Base-by-base conservation (phyloP, 2,888 invertebrate species). In the Petrolisthes manimaculis region DNA sequence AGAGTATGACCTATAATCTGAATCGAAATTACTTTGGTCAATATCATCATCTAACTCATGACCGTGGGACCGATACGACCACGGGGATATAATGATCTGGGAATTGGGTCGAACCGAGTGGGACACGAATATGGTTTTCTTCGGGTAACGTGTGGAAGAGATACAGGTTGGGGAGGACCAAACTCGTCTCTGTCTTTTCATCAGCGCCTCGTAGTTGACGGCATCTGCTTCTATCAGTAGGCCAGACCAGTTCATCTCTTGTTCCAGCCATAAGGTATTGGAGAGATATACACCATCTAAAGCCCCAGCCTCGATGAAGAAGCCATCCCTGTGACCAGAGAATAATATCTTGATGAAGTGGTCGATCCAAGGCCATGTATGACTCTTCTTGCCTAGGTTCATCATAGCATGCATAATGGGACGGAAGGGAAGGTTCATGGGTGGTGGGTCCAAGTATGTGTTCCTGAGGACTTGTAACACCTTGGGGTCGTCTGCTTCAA, bases 271-370 rank as follows among this genome's bases (percentile, higher is more conserved):
- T 21, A 88, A 56, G 2, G 87, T 84, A 61, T 88, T 88, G 54
- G 83, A 84, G 24, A 88, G 55, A 53, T 79, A 84, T 71, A 83
- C 83, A 1, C 87, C 87, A 61, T 88, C 84, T 8, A 88, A 61
- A 6, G 87, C 87, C 14, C 87, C 87, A 9, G 87, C 87, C 37
- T 88, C 87, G 6, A 88, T 55, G 84, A 88, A 88, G 74, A 84
- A 88, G 0, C 87, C 87, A 18, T 55, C 61, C 4, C 71, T 24
- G 74, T 88, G 78, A 12, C 53, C 74, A 21, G 74, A 53, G 75
- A 86, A 51, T 24, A 84, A n/a, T 12, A 71, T 0, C n/a, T 71
- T 71, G n/a, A 71, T 14, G 71, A 3, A n/a, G 71, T 71, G 21
- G 71, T 71, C 4, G n/a, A 71, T 71, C 71, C 71, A 71, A n/a